phyloP scores from a whole-genome alignment of 37 sponge, comb jelly and placozoan genomes.

The Halisarca cf. caerulea region DNA sequence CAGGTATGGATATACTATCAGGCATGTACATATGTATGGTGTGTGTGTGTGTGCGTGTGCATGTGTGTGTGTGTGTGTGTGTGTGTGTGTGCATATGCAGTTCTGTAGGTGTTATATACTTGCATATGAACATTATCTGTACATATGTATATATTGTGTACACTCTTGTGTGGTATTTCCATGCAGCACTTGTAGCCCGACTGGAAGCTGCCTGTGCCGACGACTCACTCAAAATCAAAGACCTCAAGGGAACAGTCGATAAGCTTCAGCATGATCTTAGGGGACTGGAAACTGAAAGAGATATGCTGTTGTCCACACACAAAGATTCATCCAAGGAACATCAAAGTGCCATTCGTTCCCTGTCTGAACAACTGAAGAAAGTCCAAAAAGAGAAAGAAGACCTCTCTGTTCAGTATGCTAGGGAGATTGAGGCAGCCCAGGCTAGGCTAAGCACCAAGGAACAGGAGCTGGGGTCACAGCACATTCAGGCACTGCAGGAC shows the following conservation, averaged over 20 bases:
- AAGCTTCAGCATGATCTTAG: slow-evolving; percentile 14
- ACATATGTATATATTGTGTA: background rate
- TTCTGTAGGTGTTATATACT: background rate
- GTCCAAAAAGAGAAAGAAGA: slow-evolving; percentile 55
- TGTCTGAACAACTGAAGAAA: slow-evolving; percentile 44
- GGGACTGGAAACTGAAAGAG: slow-evolving; percentile 49
- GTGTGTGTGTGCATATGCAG: too few species aligned
- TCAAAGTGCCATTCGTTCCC: background rate
- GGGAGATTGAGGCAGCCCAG: slow-evolving; percentile 81
- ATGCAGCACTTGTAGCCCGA: slow-evolving; percentile 45
- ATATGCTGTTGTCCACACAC: slow-evolving; percentile 13
- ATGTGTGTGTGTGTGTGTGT: background rate
- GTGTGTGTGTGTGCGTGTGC: background rate
- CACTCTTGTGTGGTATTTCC: background rate
- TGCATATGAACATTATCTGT: background rate
- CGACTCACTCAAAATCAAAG: slow-evolving; percentile 34
- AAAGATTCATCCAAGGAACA: slow-evolving; percentile 28
- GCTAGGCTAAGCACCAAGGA: slow-evolving; percentile 57
- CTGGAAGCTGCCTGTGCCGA: slow-evolving; percentile 54
- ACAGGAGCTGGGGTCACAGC: slow-evolving; percentile 39
- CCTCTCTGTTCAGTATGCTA: slow-evolving; percentile 68
- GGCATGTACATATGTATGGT: background rate
- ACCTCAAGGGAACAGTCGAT: slow-evolving; percentile 22
- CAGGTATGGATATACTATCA: slow-evolving; percentile 30
- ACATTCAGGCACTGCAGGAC: slow-evolving; percentile 43